Evolutionary conservation across 2,888 invertebrate species (phyloP).

Genomic region (Gerosis bhagava): DNA sequence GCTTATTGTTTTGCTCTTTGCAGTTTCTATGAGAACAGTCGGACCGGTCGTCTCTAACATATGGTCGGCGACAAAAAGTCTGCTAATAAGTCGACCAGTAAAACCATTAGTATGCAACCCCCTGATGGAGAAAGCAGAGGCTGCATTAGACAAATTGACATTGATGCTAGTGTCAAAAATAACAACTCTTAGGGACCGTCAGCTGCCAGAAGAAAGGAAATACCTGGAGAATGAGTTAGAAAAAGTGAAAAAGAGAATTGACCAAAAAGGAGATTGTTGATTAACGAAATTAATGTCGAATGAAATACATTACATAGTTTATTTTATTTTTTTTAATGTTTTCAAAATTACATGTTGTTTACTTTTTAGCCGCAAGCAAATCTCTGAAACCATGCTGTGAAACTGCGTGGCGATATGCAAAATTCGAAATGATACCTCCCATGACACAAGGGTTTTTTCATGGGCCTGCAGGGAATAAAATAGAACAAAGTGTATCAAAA

Average conservation of each 20-base stretch:
- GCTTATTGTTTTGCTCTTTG: conserved; percentile 52
- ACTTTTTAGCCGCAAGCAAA: conserved; percentile 53
- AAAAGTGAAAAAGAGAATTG: conserved; percentile 47
- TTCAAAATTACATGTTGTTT: no score
- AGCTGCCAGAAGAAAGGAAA: conserved; percentile 49
- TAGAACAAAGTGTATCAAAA: conserved; percentile 46
- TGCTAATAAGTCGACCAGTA: conserved; percentile 44
- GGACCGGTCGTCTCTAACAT: conserved; percentile 51
- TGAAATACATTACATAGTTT: no score
- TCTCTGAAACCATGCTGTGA: conserved; percentile 42
- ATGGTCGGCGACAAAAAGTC: conserved; percentile 52
- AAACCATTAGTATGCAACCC: conserved; percentile 50
- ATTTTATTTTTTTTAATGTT: no score
- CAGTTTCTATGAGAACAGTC: conserved; percentile 65
- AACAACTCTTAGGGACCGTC: conserved; percentile 45
- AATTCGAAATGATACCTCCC: conserved; percentile 68
- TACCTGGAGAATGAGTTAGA: conserved; percentile 59
- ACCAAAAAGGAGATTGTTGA: conserved; percentile 25
- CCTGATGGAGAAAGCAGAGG: conserved; percentile 51
- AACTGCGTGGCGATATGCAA: conserved; percentile 61
- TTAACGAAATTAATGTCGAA: no score
- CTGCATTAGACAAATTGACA: conserved; percentile 36
- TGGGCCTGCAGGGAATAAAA: conserved; percentile 47
- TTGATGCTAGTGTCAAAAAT: conserved; percentile 42
- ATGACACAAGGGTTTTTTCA: conserved; percentile 47